Evolutionary conservation across 2,888 invertebrate genomes (phyloP), one percentile per base, ranked within the genome.

Genomic region (Apomyelois bistriatella): DNA sequence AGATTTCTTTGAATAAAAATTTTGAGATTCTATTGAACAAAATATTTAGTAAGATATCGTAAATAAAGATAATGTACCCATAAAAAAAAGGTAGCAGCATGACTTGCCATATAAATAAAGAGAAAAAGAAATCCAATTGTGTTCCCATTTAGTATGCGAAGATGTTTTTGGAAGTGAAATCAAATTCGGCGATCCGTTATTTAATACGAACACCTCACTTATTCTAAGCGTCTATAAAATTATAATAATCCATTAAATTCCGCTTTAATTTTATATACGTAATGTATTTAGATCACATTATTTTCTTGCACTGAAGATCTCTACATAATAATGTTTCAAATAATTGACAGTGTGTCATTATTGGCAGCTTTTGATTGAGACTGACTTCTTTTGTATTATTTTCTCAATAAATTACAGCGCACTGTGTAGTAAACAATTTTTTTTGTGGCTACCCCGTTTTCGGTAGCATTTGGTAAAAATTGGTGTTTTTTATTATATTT

Each of bases 281-380:
- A n/a, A n/a, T n/a, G 15, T 9, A 5, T 16, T 15, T 48, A 16
- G n/a, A 38, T 38, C 38, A 48, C 38, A 48, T 38, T 37, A 28
- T 46, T 48, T 38, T 37, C n/a, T 37, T 15, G 37, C 37, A 37
- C 32, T 35, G 9, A 48, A 12, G 30, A 48, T 38, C 37, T 38
- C 38, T 36, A 12, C 38, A 6, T 9, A 50, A 42, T 35, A 35
- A 41, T 41, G n/a, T 13, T 10, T 17, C 35, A n/a, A 5, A 28
- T 28, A 28, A 5, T 48, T 42, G 32, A 32, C 22, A 22, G 40
- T 36, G 15, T 49, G 22, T 42, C 48, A 40, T 17, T 37, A 49
- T 43, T 42, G 53, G 58, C 58, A 58, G 58, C 58, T 58, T 56
- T 48, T 40, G 15, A 48, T 57, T 53, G 53, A 57, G 58, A 60